A percentile compares a stretch with the other conserved stretches of the same genome.
phyloP scores from a whole-genome alignment of 2,113 vertebrate species.

The Archocentrus centrarchus region DNA sequence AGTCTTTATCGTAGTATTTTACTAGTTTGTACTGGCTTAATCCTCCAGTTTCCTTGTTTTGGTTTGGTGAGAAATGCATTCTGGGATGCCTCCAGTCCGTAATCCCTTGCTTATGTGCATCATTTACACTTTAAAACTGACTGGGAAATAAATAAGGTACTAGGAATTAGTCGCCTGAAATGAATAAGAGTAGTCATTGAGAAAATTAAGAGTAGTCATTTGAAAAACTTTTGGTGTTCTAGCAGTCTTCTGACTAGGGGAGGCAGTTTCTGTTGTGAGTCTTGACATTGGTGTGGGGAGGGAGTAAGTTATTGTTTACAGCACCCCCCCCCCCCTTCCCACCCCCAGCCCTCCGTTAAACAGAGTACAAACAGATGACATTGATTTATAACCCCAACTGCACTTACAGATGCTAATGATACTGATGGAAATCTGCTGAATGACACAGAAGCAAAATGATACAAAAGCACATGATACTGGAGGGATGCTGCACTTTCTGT shows the following conservation, averaged over 20 bases:
- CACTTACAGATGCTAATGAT: constrained; percentile 1
- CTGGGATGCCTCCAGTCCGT: not conserved
- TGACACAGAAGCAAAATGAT: constrained; percentile 2
- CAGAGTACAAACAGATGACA: not conserved
- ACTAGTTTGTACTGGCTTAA: not conserved
- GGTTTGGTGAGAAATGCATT: not conserved
- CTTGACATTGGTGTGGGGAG: not conserved
- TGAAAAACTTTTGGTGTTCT: not conserved
- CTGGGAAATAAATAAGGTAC: not conserved
- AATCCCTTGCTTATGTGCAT: not conserved
- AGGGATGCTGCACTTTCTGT: not conserved
- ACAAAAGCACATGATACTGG: not conserved
- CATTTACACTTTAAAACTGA: not conserved
- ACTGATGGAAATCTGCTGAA: constrained; percentile 16
- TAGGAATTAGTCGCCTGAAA: not conserved
- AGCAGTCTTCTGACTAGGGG: not conserved
- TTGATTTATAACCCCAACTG: not conserved
- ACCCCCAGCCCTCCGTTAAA: too few species aligned
- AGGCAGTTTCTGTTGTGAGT: not conserved
- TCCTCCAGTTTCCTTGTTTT: not conserved
- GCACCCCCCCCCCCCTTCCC: not conserved
- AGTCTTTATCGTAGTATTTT: not conserved
- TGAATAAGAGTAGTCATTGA: not conserved
- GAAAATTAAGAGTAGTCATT: not conserved
- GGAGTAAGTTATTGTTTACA: not conserved